phyloP scores from a whole-genome alignment of 2,888 invertebrate species.

The Stegophylla sp. region DNA sequence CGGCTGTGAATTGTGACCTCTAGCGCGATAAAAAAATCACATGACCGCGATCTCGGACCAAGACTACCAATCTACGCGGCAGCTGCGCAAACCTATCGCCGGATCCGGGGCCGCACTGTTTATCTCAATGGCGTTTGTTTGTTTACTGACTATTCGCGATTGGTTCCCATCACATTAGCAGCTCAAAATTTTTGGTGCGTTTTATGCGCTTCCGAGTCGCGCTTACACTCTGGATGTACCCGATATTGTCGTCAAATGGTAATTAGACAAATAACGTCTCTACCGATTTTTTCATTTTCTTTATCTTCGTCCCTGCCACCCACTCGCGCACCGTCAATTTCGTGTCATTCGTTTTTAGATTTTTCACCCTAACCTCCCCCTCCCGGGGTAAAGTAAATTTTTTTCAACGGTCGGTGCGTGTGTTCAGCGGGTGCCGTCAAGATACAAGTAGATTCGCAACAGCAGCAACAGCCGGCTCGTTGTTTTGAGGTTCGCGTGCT shows the following conservation, averaged over 20 bases:
- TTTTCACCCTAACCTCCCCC: not conserved
- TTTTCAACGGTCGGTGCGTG: conserved; percentile 11
- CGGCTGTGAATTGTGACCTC: not conserved
- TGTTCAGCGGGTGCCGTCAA: not conserved
- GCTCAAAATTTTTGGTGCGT: conserved; percentile 54
- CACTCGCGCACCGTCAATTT: not conserved
- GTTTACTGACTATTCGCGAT: conserved; percentile 53
- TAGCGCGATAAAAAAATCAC: not conserved
- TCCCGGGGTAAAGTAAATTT: no score
- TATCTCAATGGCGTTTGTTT: conserved; percentile 58
- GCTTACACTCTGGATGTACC: not conserved
- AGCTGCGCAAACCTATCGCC: not conserved
- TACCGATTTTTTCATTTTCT: not conserved
- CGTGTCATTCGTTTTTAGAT: not conserved
- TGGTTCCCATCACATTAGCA: conserved; percentile 45
- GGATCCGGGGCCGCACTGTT: conserved; percentile 41
- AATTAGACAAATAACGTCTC: conserved; percentile 7
- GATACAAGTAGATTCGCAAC: not conserved
- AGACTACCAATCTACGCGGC: not conserved
- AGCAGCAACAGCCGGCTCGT: not conserved
- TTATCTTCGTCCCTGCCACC: no score
- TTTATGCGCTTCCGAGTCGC: conserved; percentile 34
- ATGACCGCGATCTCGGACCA: not conserved
- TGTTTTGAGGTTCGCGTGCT: no score
- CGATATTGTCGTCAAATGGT: not conserved